Evolutionary conservation across 1,140 invertebrate genomes (phyloP).

Genomic region (Caenorhabditis briggsae): DNA sequence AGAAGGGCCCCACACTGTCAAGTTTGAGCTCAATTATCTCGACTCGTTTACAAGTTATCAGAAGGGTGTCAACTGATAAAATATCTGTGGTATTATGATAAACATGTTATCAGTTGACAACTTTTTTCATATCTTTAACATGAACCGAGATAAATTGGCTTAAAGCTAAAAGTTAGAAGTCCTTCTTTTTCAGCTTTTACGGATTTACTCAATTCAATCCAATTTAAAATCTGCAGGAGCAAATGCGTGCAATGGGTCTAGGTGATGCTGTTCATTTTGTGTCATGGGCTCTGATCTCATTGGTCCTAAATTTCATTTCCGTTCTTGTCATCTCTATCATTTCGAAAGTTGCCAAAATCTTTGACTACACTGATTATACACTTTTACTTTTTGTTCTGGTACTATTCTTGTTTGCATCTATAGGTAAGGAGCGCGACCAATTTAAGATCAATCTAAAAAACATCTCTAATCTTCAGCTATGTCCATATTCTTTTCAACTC

Average conservation of each 20-base stretch:
- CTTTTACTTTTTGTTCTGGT: conserved; percentile 68
- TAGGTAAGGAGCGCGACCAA: conserved; percentile 9
- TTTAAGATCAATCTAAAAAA: no score
- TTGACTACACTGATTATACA: conserved; percentile 68
- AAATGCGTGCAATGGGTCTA: conserved; percentile 78
- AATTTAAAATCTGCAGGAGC: conserved; percentile 75
- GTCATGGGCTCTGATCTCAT: conserved; percentile 80
- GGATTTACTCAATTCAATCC: background rate
- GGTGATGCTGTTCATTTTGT: conserved; percentile 81
- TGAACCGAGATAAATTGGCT: no score
- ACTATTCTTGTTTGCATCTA: conserved; percentile 71
- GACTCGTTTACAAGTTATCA: no score
- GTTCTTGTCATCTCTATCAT: conserved; percentile 70
- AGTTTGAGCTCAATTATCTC: background rate
- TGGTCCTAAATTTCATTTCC: conserved; percentile 76
- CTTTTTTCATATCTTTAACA: no score
- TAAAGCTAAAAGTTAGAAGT: no score
- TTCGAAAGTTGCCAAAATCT: conserved; percentile 68
- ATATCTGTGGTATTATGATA: no score
- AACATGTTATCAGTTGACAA: no score
- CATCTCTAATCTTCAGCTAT: conserved; percentile 40
- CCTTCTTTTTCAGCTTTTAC: no score
- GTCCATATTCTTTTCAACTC: conserved; percentile 71
- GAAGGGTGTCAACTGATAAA: no score
- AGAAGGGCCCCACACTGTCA: no score